Evolutionary conservation across 2,888 invertebrate species (phyloP).

Genomic region (Aporophyla lueneburgensis): DNA sequence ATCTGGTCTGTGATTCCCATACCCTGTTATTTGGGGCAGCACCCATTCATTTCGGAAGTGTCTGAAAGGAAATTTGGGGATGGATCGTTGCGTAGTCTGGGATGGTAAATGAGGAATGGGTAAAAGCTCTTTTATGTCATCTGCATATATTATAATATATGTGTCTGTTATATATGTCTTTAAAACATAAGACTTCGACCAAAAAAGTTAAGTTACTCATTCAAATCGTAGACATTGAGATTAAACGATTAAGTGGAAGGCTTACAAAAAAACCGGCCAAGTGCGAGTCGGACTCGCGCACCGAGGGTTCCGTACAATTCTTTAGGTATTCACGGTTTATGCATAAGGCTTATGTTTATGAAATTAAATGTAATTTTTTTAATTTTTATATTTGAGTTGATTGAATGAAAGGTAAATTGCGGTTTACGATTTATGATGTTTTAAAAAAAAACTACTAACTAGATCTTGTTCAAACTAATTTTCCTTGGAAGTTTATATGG

Average conservation of each 20-base stretch:
- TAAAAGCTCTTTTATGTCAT: background rate
- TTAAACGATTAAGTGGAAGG: background rate
- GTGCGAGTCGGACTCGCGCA: too few relatives aligned
- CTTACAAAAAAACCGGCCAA: background rate
- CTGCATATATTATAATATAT: background rate
- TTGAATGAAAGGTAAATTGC: too few relatives aligned
- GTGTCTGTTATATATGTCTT: background rate
- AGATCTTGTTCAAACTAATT: too few relatives aligned
- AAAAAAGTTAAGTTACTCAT: background rate
- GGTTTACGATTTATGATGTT: too few relatives aligned
- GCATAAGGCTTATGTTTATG: too few relatives aligned
- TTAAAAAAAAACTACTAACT: too few relatives aligned
- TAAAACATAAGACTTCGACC: background rate
- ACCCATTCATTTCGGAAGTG: conserved; percentile 33
- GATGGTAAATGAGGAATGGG: background rate
- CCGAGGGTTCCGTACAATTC: too few relatives aligned
- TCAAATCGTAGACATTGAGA: background rate
- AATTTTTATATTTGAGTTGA: too few relatives aligned
- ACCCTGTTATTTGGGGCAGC: conserved; percentile 53
- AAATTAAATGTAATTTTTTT: too few relatives aligned
- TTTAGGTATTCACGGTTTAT: too few relatives aligned
- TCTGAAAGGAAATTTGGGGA: background rate
- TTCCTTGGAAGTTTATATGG: too few relatives aligned
- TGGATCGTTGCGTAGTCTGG: background rate
- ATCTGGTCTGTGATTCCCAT: conserved; percentile 49